Percentiles rank a stretch among this genome's conserved stretches.
These are phyloP conservation scores for Platyscapa corneri DNA, from an alignment of 1,140 invertebrate species.

Conservation along the genomic window DNA sequence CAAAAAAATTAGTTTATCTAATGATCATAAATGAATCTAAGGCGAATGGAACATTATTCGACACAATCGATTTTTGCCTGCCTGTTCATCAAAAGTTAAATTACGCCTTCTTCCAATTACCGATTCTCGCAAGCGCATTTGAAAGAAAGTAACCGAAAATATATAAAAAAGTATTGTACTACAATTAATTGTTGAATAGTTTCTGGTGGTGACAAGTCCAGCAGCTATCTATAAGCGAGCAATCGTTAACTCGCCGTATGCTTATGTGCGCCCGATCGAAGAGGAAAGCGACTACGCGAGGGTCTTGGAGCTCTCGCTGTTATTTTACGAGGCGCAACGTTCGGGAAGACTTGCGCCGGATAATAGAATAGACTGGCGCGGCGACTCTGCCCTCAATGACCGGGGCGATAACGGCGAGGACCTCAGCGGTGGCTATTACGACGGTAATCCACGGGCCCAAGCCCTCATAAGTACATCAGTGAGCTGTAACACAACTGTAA, in stretches of 20 bases:
- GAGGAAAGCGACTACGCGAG: constrained; percentile 73
- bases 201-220: not conserved
- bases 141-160: not conserved
- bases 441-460: constrained; percentile 70
- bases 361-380: constrained; percentile 77
- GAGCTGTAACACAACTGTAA: not conserved
- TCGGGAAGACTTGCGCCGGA: constrained; percentile 77
- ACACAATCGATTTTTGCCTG: no score
- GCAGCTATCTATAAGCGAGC: not conserved
- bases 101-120: not conserved
- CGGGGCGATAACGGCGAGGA: constrained; percentile 75
- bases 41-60: no score
- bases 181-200: not conserved
- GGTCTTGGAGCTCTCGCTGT: constrained; percentile 75
- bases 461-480: not conserved
- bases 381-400: constrained; percentile 78
- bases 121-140: not conserved
- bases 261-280: constrained; percentile 41
- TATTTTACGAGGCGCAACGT: constrained; percentile 81
- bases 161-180: not conserved
- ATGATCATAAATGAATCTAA: no score
- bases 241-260: not conserved
- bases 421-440: constrained; percentile 81
- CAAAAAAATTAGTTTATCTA: no score
- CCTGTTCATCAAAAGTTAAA: not conserved